Base-by-base conservation (phyloP, 1,140 invertebrate species). In the Pseudomyrmex concolor region DNA sequence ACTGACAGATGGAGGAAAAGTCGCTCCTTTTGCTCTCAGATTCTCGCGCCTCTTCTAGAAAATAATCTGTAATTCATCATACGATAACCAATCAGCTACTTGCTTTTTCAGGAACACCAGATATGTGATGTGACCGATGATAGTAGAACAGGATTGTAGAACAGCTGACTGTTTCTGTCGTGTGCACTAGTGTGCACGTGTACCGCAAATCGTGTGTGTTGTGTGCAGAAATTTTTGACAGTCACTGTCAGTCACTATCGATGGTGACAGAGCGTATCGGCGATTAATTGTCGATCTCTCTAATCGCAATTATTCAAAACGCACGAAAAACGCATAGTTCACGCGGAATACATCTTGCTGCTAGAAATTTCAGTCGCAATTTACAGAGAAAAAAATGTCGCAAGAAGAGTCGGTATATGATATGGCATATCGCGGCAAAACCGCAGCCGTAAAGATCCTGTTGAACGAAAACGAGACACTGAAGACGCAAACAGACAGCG, bases 381-480 rank as follows among this genome's bases (percentile, higher is more conserved):
- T 10, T n/a, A 2, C 12, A 0, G 0, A 34, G 34, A 34, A 34
- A 34, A 54, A 22, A 45, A 83, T 83, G 72, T 9, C 13, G n/a
- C 57, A 43, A 13, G 62, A 78, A n/a, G 73, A 80, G 2, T 3
- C 76, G 15, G n/a, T 13, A 12, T 84, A 85, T n/a, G 93, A 94
- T 59, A 64, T 94, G 87, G 93, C 93, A 3, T 94, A 94, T 84
- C 88, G 87, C 17, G 93, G 93, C 34, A 92, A 92, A 84, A 82
- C 80, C 1, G 83, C 68, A 1, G 91, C 90, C 5, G 72, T 94
- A 0, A 93, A 91, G 83, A 86, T 87, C 45, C 74, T 91, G 3
- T 34, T 94, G 8, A 82, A 62, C 17, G 87, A 93, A 74, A 84
- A 91, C 64, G 87, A 91, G 19, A 80, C 68, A 25, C 70, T 94